Conservation (phyloP, 2,888 invertebrate genomes). For the Neoitamus cyanurus region DNA sequence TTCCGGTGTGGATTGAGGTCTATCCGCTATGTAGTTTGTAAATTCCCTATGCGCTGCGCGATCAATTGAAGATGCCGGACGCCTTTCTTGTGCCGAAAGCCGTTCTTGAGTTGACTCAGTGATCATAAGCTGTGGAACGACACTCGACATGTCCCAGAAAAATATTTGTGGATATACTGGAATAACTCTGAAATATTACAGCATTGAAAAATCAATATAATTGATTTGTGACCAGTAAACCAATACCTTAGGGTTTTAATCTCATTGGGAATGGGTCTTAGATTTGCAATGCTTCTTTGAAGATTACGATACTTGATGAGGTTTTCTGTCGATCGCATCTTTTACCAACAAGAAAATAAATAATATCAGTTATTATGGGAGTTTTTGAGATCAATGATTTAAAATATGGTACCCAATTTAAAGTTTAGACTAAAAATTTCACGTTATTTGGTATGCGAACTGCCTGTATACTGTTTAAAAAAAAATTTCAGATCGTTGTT, state of each 20-base stretch:
- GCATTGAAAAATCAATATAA: not conserved
- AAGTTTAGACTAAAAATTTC: too few species aligned
- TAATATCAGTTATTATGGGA: not conserved
- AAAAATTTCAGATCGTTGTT: too few species aligned
- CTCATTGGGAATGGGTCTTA: not conserved
- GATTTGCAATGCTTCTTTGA: not conserved
- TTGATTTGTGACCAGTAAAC: not conserved
- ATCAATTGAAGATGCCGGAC: not conserved
- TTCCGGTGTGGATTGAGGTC: not conserved
- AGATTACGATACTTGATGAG: not conserved
- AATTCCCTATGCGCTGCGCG: not conserved
- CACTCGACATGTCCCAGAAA: not conserved
- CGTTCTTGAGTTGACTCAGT: not conserved
- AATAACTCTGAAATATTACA: not conserved
- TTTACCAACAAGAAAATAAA: not conserved
- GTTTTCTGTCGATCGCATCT: not conserved
- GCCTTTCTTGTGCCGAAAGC: not conserved
- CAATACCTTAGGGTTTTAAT: not conserved
- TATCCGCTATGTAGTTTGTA: not conserved
- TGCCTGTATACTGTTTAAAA: too few species aligned
- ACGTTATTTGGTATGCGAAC: too few species aligned
- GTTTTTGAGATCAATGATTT: too few species aligned
- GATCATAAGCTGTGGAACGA: too few species aligned
- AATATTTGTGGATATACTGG: not conserved
- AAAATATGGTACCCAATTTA: too few species aligned